Base-by-base conservation (phyloP, 2,113 vertebrate genomes). In the Anguilla japonica region DNA sequence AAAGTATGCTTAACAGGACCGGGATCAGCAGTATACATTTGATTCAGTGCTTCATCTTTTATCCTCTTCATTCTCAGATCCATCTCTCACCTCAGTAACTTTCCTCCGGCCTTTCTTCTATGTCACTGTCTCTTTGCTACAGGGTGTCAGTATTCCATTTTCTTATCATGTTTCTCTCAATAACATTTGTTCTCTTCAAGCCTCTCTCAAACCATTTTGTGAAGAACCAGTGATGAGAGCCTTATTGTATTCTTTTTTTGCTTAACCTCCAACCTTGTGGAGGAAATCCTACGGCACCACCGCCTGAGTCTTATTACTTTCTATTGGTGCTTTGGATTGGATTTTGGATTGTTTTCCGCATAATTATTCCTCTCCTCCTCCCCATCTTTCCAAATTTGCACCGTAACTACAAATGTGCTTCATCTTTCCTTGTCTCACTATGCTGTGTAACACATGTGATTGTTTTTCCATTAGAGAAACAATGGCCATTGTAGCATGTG, bases 291-390 rank as follows among this genome's bases (percentile, higher is more conserved):
- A 53, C 8, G 9, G 50, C 50, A 53, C 50, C 50, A 53, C 11
- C 50, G 50, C 9, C 50, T 67, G 22, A 57, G 84, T 34, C 78
- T 41, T 79, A 41, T 50, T 85, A 46, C 41, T 5, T 85, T 85
- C 84, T 75, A 80, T 57, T 43, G 43, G 84, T 53, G 75, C 75
- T 85, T 75, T 46, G 46, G 84, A 46, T 56, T 46, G 39, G 71
- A 85, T 79, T 85, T 41, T n/a, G 15, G 22, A 67, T 67, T 67
- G 16, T 57, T 75, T 46, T 39, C 34, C 57, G 46, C 75, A 79
- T 79, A 79, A 85, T 85, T 43, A 56, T 41, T 41, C n/a, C 16
- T 41, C 29, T 40, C 84, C 41, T 41, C 22, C 11, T 26, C 71
- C 63, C 71, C 46, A 29, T 50, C 81, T 82, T 15, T 53, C 11